Percentiles rank a stretch among this genome's conserved stretches.
Conservation (phyloP, 2,888 invertebrate genomes). For the Xestia ashworthii region DNA sequence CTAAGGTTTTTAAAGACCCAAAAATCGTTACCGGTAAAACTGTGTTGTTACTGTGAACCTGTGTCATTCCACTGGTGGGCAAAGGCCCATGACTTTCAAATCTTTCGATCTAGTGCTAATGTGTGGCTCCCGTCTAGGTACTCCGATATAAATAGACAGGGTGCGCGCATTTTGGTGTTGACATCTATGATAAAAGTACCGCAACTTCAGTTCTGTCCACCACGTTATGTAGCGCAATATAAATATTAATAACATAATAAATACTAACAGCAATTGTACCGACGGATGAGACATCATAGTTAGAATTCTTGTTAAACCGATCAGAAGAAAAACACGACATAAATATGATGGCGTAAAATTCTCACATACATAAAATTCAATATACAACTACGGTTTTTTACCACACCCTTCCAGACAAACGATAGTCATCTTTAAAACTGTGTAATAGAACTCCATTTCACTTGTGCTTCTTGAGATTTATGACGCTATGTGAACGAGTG, state of each 20-base stretch:
- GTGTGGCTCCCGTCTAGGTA: too few relatives aligned
- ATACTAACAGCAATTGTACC: conserved; percentile 55
- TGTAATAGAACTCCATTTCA: conserved; percentile 21
- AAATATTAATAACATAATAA: conserved; percentile 55
- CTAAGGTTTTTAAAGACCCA: not conserved
- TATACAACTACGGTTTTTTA: conserved; percentile 57
- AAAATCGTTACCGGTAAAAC: too few relatives aligned
- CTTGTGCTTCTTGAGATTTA: conserved; percentile 45
- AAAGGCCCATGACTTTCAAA: too few relatives aligned
- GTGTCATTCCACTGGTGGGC: too few relatives aligned
- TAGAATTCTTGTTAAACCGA: conserved; percentile 61
- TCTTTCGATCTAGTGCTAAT: too few relatives aligned
- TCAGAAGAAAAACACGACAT: conserved; percentile 59
- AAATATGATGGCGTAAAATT: conserved; percentile 66
- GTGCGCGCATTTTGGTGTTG: too few relatives aligned
- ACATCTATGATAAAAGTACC: conserved; percentile 4
- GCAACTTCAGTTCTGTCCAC: conserved; percentile 16
- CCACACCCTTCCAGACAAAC: not conserved
- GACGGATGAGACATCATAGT: conserved; percentile 62
- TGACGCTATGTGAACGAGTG: conserved; percentile 49
- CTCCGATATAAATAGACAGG: too few relatives aligned
- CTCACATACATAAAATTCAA: conserved; percentile 67
- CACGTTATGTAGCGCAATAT: conserved; percentile 14
- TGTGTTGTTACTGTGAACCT: too few relatives aligned
- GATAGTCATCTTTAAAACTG: not conserved